Evolutionary conservation across 2,888 invertebrate genomes (phyloP).

Genomic region (Penaeus monodon): DNA sequence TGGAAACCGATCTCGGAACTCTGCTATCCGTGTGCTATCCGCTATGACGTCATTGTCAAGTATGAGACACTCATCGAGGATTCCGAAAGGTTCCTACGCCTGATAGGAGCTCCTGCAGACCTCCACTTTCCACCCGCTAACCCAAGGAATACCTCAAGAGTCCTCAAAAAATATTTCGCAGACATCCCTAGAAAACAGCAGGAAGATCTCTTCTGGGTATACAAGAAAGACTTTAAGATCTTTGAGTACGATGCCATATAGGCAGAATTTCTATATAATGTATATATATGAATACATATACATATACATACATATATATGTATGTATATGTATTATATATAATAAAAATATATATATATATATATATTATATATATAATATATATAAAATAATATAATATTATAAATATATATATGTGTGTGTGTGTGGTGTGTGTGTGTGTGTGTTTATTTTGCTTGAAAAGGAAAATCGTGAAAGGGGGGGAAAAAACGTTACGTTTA

Average conservation of each 20-base stretch:
- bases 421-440: no score
- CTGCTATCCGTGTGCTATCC: conserved; percentile 88
- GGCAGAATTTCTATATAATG: no score
- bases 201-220: background rate
- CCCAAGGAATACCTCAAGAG: conserved; percentile 27
- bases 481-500: no score
- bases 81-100: conserved; percentile 76
- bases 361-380: no score
- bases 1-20: conserved; percentile 87
- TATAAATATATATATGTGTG: no score
- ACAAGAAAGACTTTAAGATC: conserved; percentile 33
- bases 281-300: no score
- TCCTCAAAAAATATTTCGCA: conserved; percentile 31
- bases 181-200: conserved; percentile 21
- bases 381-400: no score
- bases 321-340: no score
- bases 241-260: conserved; percentile 17
- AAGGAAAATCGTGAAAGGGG: no score
- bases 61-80: conserved; percentile 89
- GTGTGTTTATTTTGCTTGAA: no score
- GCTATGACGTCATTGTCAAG: conserved; percentile 90
- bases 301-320: no score
- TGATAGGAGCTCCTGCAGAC: conserved; percentile 56
- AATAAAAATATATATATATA: no score
- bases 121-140: conserved; percentile 50